Evolutionary conservation across 1,140 invertebrate genomes (phyloP), one percentile per base, ranked within the genome.

Genomic region (Stegodyphus dumicola): DNA sequence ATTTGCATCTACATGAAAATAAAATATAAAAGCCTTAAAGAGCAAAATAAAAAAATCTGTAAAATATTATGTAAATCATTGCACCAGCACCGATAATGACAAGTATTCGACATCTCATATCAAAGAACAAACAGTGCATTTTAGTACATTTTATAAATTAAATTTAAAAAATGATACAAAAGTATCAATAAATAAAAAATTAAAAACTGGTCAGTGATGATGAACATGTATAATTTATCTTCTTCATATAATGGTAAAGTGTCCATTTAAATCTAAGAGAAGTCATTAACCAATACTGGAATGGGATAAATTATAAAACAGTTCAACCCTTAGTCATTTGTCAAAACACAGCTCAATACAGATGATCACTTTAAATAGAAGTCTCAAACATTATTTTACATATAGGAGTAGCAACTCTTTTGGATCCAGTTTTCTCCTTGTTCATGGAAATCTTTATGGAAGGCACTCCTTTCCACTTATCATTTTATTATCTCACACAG

Each of bases 381-480:
- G 18, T 18, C 33, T 70, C 69, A 70, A 49, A 48, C 17, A 60
- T 70, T 49, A 10, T 49, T 7, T 70, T 49, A 48, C 9, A 48
- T 70, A 53, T 15, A 74, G 15, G 13, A 6, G n/a, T 53, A 74
- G 51, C 15, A 17, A 74, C 7, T 15, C 9, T 18, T 53, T 6
- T 17, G 13, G 52, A 54, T 74, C 49, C n/a, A 48, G 15, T 70
- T n/a, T 67, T 33, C 7, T 74, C 71, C 15, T 53, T 17, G n/a
- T 13, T 49, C 49, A 74, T 6, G 71, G 7, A 10, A 18, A 65
- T 77, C 52, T 13, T 48, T 65, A 77, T 56, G 13, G 15, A 84
- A 84, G 81, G 81, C 81, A 84, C 81, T 75, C 81, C 81, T 76
- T 66, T 76, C 53, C 64, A 60, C 51, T 52, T 17, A 54, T 53